Evolutionary conservation across 2,797 vertebrate species (phyloP).

Genomic region (Falco berigora): DNA sequence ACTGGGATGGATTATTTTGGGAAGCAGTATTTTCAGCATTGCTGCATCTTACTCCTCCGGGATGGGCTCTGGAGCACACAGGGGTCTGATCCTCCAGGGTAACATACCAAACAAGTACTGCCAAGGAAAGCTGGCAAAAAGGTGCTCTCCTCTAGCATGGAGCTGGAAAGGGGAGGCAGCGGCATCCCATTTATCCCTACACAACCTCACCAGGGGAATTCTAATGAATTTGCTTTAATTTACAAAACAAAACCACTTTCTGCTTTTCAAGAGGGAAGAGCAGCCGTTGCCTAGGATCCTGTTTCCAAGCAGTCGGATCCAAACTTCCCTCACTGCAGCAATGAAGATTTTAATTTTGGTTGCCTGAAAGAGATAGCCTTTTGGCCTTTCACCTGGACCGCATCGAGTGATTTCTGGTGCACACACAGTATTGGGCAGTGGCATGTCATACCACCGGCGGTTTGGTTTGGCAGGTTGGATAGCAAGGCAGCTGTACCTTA

Average conservation of each 20-base stretch:
- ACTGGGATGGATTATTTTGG: background rate
- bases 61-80: background rate
- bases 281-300: slow-evolving; percentile 28
- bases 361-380: background rate
- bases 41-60: background rate
- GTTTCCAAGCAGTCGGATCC: slow-evolving; percentile 16
- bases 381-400: background rate
- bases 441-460: background rate
- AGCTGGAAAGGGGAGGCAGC: background rate
- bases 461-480: background rate
- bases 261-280: slow-evolving; percentile 7
- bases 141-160: background rate
- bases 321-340: background rate
- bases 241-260: background rate
- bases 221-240: background rate
- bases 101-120: background rate
- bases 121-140: slow-evolving; percentile 4
- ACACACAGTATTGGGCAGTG: rapidly evolving
- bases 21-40: slow-evolving; percentile 9
- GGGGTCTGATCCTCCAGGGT: background rate
- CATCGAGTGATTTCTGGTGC: rapidly evolving
- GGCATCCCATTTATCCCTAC: background rate
- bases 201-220: background rate
- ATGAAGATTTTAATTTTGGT: background rate
- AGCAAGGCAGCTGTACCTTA: background rate